Conservation (phyloP, 1,140 invertebrate species). For the Hydropsyche tenuis region DNA sequence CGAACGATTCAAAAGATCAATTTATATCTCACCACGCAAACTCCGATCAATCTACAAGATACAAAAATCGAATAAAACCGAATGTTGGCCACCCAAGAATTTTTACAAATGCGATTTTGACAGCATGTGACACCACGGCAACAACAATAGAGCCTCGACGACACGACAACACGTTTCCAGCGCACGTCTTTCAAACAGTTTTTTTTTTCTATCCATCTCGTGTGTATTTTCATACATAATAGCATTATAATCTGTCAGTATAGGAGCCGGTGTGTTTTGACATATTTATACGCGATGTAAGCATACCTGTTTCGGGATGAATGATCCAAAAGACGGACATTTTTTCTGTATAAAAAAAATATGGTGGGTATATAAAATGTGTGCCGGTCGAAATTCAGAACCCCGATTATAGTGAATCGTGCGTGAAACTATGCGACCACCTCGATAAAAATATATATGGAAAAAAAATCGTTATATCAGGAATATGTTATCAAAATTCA, state of each 20-base stretch:
- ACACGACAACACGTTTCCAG: neutral
- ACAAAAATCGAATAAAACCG: no score
- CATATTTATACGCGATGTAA: neutral
- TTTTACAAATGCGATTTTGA: neutral
- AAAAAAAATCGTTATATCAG: constrained; percentile 1
- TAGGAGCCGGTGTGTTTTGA: constrained; percentile 13
- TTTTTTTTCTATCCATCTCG: no score
- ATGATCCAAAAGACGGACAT: neutral
- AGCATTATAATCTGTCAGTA: no score
- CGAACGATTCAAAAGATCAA: no score
- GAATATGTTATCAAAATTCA: no score
- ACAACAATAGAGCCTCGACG: constrained; percentile 2
- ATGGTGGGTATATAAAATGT: neutral
- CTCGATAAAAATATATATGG: neutral
- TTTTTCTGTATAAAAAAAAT: neutral
- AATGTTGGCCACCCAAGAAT: no score
- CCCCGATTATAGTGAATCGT: constrained; percentile 8
- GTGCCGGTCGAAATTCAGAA: neutral
- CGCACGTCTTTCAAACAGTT: constrained; percentile 3
- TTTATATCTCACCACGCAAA: no score
- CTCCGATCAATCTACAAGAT: no score
- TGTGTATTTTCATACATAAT: no score
- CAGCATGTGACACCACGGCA: neutral
- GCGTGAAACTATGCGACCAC: constrained; percentile 7
- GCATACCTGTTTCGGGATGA: constrained; percentile 18